Conservation (phyloP, 1,140 invertebrate genomes). For the Acarapis woodi region DNA sequence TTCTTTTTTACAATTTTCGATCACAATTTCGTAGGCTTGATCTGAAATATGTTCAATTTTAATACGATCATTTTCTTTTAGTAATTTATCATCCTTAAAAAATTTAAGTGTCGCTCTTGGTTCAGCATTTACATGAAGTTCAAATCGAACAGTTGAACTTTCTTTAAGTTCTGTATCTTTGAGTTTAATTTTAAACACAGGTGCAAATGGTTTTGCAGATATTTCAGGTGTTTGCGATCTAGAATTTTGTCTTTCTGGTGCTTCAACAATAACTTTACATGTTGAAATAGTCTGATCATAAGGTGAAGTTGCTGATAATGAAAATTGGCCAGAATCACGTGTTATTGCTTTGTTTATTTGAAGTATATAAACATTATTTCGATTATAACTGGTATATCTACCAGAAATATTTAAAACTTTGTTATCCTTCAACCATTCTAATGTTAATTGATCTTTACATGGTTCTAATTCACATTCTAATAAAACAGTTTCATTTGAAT, state of each 20-base stretch:
- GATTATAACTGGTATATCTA: no score
- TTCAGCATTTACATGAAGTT: slow-evolving; percentile 38
- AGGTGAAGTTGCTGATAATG: no score
- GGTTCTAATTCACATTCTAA: no score
- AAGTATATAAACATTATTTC: no score
- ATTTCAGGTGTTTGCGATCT: slow-evolving; percentile 15
- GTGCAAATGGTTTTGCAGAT: slow-evolving; percentile 13
- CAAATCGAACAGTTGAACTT: slow-evolving; percentile 56
- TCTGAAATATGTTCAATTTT: slow-evolving; percentile 36
- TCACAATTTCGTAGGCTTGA: slow-evolving; percentile 66
- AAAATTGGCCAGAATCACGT: no score
- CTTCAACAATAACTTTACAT: slow-evolving; percentile 1
- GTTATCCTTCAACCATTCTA: no score
- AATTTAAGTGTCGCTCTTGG: background rate
- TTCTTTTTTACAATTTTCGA: slow-evolving; percentile 38
- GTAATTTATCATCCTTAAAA: slow-evolving; percentile 45
- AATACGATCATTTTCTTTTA: slow-evolving; percentile 35
- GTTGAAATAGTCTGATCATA: no score
- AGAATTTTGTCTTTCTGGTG: background rate
- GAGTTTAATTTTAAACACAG: slow-evolving; percentile 41
- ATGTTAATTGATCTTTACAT: no score
- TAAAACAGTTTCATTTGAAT: no score
- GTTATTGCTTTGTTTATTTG: no score
- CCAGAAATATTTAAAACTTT: no score
- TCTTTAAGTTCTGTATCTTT: slow-evolving; percentile 59